Conservation (phyloP, 2,888 invertebrate species). For the Microplitis manilae region DNA sequence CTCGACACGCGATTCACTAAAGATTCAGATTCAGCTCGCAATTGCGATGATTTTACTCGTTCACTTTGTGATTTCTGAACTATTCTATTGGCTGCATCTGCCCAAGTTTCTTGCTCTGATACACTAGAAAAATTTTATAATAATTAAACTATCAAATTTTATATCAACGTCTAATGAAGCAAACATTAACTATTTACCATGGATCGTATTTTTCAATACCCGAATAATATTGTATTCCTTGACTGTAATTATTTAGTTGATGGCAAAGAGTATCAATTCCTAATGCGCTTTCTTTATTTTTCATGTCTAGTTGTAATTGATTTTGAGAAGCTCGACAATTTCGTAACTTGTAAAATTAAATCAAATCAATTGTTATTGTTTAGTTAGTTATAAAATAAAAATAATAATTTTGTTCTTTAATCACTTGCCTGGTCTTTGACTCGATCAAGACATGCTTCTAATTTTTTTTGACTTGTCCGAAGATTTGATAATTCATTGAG, state of each 20-base stretch:
- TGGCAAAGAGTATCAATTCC: conserved; percentile 90
- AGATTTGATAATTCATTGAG: conserved; percentile 88
- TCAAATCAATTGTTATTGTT: conserved; percentile 19
- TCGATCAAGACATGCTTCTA: conserved; percentile 82
- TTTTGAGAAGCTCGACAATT: conserved; percentile 87
- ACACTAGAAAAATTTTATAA: conserved; percentile 72
- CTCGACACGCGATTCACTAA: conserved; percentile 85
- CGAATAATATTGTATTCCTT: conserved; percentile 88
- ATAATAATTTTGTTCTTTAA: not conserved
- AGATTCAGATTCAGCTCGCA: conserved; percentile 85
- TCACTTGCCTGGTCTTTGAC: conserved; percentile 74
- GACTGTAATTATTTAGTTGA: conserved; percentile 84
- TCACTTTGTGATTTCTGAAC: conserved; percentile 87
- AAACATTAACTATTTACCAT: conserved; percentile 72
- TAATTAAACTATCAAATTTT: conserved; percentile 38
- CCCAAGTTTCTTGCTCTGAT: conserved; percentile 87
- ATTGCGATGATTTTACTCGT: conserved; percentile 84
- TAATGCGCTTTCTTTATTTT: conserved; percentile 89
- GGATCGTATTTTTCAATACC: conserved; percentile 92
- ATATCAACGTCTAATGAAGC: not conserved
- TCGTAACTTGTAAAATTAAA: conserved; percentile 73
- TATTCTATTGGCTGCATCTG: conserved; percentile 84
- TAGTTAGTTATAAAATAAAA: not conserved
- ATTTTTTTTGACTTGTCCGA: conserved; percentile 83
- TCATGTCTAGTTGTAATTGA: conserved; percentile 90